phyloP scores from a whole-genome alignment of 2,797 vertebrate species.

The Peromyscus attwateri region DNA sequence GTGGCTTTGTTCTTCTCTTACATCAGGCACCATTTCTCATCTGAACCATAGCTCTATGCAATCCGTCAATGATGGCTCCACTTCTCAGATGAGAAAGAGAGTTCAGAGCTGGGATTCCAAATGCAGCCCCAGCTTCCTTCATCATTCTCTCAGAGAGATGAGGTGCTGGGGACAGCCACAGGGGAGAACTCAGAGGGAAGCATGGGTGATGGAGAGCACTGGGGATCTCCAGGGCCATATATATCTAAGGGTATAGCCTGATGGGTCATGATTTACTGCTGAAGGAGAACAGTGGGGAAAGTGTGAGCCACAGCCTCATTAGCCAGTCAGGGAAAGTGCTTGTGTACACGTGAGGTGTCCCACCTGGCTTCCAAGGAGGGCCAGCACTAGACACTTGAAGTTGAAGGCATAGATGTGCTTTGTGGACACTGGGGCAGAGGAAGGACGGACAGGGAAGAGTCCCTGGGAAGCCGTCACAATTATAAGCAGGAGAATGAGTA shows the following conservation, averaged over 20 bases:
- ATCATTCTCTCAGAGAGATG: background rate
- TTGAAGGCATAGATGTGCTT: background rate
- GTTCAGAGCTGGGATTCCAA: background rate
- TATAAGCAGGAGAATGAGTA: background rate
- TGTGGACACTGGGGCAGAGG: background rate
- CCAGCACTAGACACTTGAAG: no score
- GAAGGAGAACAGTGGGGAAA: no score
- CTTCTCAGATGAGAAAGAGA: background rate
- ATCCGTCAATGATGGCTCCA: accelerated
- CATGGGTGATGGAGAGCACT: no score
- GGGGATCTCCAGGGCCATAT: background rate
- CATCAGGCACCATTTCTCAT: no score
- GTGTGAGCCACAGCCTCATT: background rate
- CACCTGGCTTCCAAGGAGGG: background rate
- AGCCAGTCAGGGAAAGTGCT: background rate
- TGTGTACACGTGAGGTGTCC: background rate
- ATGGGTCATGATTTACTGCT: no score
- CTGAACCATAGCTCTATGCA: background rate
- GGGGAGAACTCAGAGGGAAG: background rate
- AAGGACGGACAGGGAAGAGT: no score
- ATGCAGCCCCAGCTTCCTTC: background rate
- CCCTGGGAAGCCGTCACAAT: background rate
- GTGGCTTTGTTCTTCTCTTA: background rate
- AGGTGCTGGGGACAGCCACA: no score
- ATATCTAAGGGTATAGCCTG: no score